Evolutionary conservation across 2,797 vertebrate genomes (phyloP), one percentile per base, ranked within the genome.

Genomic region (Eulemur coronatus): DNA sequence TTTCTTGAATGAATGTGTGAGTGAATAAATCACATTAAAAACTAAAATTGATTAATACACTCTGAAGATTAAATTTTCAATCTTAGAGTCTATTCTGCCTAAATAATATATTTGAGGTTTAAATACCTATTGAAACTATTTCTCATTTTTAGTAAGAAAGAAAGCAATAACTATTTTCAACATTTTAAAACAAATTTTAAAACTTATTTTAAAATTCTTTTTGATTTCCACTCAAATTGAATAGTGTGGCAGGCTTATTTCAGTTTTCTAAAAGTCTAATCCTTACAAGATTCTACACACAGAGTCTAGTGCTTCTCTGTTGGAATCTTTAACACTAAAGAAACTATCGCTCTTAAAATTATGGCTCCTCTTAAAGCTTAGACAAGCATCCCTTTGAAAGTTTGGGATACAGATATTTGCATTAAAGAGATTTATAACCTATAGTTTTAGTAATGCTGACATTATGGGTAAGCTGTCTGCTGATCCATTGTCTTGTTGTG

Each of bases 371-470:
- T 63, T 90, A 97, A 85, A 38, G 81, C 35, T 95, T 94, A 67
- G 80, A 78, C 24, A 89, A 97, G 81, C 43, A 70, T 75, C n/a
- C 41, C 48, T 97, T 93, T 41, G n/a, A 94, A 93, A 93, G 55
- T 92, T 75, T 90, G 80, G 28, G 43, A 84, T 82, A 92, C 43
- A 92, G 72, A 88, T 92, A 97, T 93, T 97, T 96, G 94, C 84
- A 92, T 96, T 97, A 90, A 88, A 95, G 43, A 38, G 84, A 94
- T 95, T 97, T 97, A 89, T 86, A 79, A 69, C 67, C n/a, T 92
- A 13, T 93, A 70, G 79, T 87, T 94, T 96, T 90, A 59, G 52
- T 76, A 84, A 89, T 95, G 91, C 82, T 90, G 84, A 92, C 90
- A 87, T 97, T 94, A 84, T 87, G 85, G 87, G 76, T 84, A 69